Evolutionary conservation across 1,140 invertebrate species (phyloP).

Genomic region (Akabosia matsudoensis): DNA sequence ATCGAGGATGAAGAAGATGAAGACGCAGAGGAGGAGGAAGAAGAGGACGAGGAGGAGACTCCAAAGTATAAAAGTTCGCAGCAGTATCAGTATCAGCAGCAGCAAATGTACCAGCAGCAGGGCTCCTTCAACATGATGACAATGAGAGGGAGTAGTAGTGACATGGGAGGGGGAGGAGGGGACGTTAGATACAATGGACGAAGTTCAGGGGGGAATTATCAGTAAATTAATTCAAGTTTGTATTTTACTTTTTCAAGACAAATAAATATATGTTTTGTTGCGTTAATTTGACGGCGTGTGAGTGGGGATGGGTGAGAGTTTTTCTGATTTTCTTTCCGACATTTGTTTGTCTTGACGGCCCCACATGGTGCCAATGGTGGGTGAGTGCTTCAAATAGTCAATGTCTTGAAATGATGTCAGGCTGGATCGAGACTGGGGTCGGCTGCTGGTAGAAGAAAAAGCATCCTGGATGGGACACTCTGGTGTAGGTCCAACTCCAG

Average conservation of each 20-base stretch:
- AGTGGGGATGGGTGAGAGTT: neutral
- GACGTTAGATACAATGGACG: neutral
- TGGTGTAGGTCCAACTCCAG: neutral
- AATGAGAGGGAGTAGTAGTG: neutral
- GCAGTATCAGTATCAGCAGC: neutral
- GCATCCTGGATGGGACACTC: neutral
- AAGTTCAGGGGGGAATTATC: neutral
- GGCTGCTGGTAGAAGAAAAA: neutral
- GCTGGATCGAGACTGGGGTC: neutral
- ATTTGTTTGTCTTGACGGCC: neutral
- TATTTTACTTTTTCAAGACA: neutral
- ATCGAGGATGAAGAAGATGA: conserved; percentile 24
- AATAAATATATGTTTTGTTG: neutral
- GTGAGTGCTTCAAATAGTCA: neutral
- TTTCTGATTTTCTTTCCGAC: neutral
- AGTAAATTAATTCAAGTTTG: too few relatives aligned
- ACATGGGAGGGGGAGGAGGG: neutral
- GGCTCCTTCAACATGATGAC: neutral
- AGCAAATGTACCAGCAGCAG: neutral
- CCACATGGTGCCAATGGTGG: neutral
- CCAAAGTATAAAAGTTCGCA: neutral
- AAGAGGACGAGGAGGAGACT: conserved; percentile 10
- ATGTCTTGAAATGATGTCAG: neutral
- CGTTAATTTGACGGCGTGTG: neutral
- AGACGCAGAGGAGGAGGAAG: conserved; percentile 10